Evolutionary conservation across 2,888 invertebrate genomes (phyloP).

Genomic region (Sarcophaga carnaria): DNA sequence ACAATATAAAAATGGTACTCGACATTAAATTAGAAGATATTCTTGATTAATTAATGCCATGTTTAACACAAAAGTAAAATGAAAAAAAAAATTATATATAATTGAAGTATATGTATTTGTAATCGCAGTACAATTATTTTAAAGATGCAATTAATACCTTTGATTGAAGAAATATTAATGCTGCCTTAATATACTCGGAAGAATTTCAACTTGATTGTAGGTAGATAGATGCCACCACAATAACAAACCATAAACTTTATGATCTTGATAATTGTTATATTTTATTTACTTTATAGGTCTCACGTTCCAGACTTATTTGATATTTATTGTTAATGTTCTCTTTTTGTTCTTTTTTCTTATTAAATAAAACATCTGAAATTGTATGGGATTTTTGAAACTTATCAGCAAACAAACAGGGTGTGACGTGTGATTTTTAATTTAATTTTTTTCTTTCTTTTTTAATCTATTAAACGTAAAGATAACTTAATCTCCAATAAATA

Average conservation of each 20-base stretch:
- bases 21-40: neutral
- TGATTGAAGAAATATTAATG: too few species aligned
- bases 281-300: conserved; percentile 3
- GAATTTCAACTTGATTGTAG: neutral
- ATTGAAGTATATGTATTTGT: too few species aligned
- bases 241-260: conserved; percentile 5
- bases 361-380: neutral
- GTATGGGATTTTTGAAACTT: neutral
- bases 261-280: neutral
- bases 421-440: neutral
- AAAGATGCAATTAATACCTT: too few species aligned
- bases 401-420: neutral
- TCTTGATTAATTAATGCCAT: neutral
- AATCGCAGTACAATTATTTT: too few species aligned
- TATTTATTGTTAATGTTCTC: neutral
- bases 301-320: conserved; percentile 20
- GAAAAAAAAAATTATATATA: too few species aligned
- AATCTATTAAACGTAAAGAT: too few species aligned
- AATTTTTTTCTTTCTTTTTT: neutral
- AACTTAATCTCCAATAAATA: too few species aligned
- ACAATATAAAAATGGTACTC: neutral
- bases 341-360: neutral
- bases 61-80: neutral
- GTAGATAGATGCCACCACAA: too few species aligned
- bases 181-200: neutral